These are phyloP conservation scores for Chrysopa pallens DNA, from an alignment of 1,140 invertebrate species.

Conservation along the genomic window DNA sequence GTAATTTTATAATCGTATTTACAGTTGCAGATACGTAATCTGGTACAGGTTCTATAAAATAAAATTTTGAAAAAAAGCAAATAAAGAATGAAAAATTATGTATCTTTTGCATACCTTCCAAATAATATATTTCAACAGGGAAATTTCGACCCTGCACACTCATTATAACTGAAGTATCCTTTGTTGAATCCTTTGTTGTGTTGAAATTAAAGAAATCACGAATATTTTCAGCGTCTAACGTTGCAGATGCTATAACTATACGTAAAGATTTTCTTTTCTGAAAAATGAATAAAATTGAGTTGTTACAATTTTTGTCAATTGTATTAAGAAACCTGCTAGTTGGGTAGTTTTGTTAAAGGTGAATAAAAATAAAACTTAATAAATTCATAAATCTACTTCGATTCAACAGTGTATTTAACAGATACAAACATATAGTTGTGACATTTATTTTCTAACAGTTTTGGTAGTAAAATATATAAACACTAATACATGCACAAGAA, in stretches of 20 bases:
- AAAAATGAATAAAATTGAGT: no score
- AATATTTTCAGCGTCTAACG: conserved; percentile 78
- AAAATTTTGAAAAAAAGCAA: not conserved
- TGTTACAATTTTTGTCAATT: no score
- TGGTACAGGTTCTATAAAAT: conserved; percentile 55
- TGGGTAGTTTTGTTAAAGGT: no score
- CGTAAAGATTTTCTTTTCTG: conserved; percentile 71
- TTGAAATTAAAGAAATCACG: conserved; percentile 78
- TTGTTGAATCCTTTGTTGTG: conserved; percentile 25
- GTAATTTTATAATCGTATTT: conserved; percentile 79
- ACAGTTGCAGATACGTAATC: conserved; percentile 81
- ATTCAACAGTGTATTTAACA: no score
- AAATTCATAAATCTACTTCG: no score
- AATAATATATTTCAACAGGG: conserved; percentile 77
- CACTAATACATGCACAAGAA: no score
- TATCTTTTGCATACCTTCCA: conserved; percentile 31
- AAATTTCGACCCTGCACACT: conserved; percentile 77
- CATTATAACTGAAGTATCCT: conserved; percentile 65
- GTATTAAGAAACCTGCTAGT: no score
- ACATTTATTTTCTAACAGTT: no score
- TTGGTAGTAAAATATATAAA: no score
- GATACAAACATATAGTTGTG: no score
- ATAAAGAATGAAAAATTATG: not conserved
- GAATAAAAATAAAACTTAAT: no score
- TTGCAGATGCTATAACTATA: conserved; percentile 86